Percentiles rank a stretch among this genome's conserved stretches.
phyloP scores from a whole-genome alignment of 2,888 invertebrate genomes.

The Drosophila merina region DNA sequence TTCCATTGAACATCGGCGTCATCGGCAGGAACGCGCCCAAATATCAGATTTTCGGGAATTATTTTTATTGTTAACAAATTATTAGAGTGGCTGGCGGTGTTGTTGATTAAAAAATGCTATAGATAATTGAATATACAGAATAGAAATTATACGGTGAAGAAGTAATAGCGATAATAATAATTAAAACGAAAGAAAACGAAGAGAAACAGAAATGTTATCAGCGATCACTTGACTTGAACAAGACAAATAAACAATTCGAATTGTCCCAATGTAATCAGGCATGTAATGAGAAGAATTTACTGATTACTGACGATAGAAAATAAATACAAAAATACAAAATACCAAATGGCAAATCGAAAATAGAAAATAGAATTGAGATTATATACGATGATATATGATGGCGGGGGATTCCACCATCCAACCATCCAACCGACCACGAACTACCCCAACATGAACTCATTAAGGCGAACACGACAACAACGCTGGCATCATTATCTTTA shows the following conservation, averaged over 20 bases:
- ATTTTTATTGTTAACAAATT: conserved; percentile 38
- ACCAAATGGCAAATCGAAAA: not conserved
- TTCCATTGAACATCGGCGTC: conserved; percentile 61
- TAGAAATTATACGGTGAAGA: conserved; percentile 35
- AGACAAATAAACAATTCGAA: conserved; percentile 32
- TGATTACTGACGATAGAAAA: conserved; percentile 1
- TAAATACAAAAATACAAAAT: not conserved
- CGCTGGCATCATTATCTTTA: conserved; percentile 51
- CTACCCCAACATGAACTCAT: conserved; percentile 46
- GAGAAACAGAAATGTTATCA: conserved; percentile 22
- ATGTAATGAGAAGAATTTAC: conserved; percentile 31
- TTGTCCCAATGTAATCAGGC: conserved; percentile 35
- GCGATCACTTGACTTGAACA: conserved; percentile 35
- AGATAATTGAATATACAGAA: conserved; percentile 2
- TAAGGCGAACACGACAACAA: conserved; percentile 28
- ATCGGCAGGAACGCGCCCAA: conserved; percentile 50
- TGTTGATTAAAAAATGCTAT: not conserved
- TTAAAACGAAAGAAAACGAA: conserved; percentile 12
- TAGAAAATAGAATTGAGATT: conserved; percentile 12
- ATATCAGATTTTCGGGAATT: conserved; percentile 15
- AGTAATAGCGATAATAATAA: conserved; percentile 33
- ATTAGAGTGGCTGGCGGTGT: conserved; percentile 5
- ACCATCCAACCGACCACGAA: conserved; percentile 10
- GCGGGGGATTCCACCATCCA: conserved; percentile 26
- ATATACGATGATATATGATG: conserved; percentile 9